Evolutionary conservation across 30 jellyfish, hydroid and myxozoan genomes (phyloP).

Genomic region (Pelagia noctiluca): DNA sequence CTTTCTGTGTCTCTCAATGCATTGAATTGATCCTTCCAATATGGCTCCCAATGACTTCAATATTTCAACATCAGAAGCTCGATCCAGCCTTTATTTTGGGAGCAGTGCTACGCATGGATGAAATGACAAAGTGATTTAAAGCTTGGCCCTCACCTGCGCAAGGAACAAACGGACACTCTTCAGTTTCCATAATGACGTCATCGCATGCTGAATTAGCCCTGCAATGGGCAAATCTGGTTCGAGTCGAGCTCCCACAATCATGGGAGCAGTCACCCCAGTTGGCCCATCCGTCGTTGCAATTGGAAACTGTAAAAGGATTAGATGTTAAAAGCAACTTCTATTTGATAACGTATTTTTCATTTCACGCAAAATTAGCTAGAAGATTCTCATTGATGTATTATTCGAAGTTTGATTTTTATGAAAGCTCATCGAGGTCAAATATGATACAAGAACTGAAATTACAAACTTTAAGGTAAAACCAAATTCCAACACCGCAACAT

Average conservation of each 20-base stretch:
- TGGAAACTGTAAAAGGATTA: neutral
- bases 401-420: too few species aligned
- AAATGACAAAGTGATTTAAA: neutral
- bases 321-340: neutral
- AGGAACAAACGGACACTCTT: neutral
- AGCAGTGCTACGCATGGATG: too few species aligned
- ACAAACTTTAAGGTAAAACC: too few species aligned
- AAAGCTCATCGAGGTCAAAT: too few species aligned
- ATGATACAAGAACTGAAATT: too few species aligned
- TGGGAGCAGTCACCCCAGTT: slow-evolving; percentile 5
- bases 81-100: too few species aligned
- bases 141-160: neutral
- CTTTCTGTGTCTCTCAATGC: too few species aligned
- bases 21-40: too few species aligned
- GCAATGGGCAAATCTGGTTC: slow-evolving; percentile 7
- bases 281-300: neutral
- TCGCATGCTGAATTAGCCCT: neutral
- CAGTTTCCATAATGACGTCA: slow-evolving; percentile 1
- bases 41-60: too few species aligned
- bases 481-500: too few species aligned
- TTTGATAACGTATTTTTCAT: neutral
- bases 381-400: neutral
- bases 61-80: too few species aligned
- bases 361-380: neutral
- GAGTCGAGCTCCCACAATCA: neutral